Percentiles rank a stretch among this genome's conserved stretches.
phyloP scores from a whole-genome alignment of 2,113 vertebrate genomes.

The Piliocolobus tephrosceles region DNA sequence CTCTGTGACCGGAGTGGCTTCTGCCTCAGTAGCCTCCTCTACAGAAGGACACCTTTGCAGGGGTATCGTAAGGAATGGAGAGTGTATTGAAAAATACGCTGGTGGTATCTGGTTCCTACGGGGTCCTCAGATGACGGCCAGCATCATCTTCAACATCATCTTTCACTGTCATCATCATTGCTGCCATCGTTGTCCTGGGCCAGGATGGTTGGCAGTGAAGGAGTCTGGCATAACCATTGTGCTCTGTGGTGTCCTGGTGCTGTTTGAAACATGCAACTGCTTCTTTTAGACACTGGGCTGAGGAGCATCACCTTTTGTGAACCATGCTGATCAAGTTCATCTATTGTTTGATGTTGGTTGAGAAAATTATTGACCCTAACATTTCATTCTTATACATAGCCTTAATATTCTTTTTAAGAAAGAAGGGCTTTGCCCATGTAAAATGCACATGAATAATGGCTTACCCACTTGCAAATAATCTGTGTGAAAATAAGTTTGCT shows the following conservation, averaged over 20 bases:
- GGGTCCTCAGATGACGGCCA: background rate
- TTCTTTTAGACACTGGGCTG: background rate
- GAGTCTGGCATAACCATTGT: fast-evolving
- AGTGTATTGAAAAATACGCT: background rate
- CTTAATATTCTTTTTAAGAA: background rate
- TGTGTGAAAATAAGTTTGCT: background rate
- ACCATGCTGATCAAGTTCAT: background rate
- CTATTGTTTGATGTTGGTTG: background rate
- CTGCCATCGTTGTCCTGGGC: fast-evolving
- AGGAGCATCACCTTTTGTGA: background rate
- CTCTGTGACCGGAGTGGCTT: background rate
- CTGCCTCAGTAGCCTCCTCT: background rate
- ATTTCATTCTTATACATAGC: background rate
- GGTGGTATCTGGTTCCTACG: no score
- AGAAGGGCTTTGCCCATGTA: background rate
- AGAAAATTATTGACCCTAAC: background rate
- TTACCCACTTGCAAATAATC: background rate
- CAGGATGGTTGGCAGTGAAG: background rate
- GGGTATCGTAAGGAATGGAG: background rate
- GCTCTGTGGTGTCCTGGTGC: background rate
- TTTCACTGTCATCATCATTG: fast-evolving
- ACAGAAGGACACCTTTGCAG: background rate
- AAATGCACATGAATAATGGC: background rate
- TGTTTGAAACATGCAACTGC: fast-evolving
- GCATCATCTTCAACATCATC: background rate